Conservation (phyloP, 2,113 vertebrate species). For the Dipodomys spectabilis region DNA sequence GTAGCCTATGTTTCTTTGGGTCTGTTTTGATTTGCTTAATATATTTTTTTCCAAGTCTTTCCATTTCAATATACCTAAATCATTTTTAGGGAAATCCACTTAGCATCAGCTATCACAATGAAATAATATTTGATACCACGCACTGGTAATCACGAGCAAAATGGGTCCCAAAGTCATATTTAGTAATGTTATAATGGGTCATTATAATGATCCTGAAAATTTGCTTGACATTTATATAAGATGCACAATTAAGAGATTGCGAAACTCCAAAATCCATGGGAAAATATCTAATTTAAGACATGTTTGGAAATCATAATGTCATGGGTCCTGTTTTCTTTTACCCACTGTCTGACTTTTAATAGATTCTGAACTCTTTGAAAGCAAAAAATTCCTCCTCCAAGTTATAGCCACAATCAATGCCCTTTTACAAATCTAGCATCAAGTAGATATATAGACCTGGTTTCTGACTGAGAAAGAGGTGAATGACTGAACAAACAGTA, state of each 20-base stretch:
- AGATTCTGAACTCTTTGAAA: neutral
- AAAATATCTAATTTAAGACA: neutral
- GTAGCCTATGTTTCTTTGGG: too few relatives aligned
- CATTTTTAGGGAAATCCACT: conserved; percentile 30
- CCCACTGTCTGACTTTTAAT: neutral
- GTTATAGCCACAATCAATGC: neutral
- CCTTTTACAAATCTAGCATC: neutral
- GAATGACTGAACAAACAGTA: neutral
- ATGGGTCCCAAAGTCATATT: neutral
- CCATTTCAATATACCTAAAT: neutral
- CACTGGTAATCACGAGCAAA: neutral
- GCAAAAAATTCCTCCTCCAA: neutral
- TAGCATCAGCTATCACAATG: conserved; percentile 14
- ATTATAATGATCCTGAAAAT: conserved; percentile 2
- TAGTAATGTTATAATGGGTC: neutral
- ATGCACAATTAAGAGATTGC: conserved; percentile 27
- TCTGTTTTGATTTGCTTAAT: too few relatives aligned
- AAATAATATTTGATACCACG: neutral
- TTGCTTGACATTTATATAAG: conserved; percentile 28
- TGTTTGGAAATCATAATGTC: conserved; percentile 10
- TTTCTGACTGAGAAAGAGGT: conserved; percentile 8
- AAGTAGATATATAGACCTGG: neutral
- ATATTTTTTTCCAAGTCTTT: too few relatives aligned
- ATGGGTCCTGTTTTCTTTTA: conserved; percentile 1
- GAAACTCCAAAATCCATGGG: neutral